These are phyloP conservation scores for Phlogophora meticulosa DNA, from an alignment of 2,888 invertebrate genomes.

Conservation along the genomic window DNA sequence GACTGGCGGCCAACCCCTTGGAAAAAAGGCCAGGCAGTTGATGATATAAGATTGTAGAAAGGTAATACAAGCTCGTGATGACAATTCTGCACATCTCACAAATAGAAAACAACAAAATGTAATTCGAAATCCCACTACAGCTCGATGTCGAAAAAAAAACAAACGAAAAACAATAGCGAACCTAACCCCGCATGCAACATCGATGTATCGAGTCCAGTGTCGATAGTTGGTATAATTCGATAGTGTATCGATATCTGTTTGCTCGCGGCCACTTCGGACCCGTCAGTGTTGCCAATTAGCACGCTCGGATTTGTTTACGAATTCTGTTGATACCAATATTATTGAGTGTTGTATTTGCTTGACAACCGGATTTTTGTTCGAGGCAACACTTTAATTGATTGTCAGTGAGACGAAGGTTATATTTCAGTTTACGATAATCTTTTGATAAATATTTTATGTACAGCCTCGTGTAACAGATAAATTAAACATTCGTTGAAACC, in stretches of 20 bases:
- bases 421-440: background rate
- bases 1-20: too few relatives aligned
- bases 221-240: constrained; percentile 73
- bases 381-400: constrained; percentile 10
- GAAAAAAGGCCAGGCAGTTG: too few relatives aligned
- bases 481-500: background rate
- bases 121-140: background rate
- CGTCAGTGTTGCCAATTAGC: constrained; percentile 67
- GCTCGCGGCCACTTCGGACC: constrained; percentile 58
- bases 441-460: constrained; percentile 6
- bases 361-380: constrained; percentile 26
- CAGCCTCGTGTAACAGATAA: too few relatives aligned
- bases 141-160: constrained; percentile 6
- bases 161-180: constrained; percentile 26
- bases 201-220: constrained; percentile 52
- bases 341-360: constrained; percentile 53
- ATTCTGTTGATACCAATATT: constrained; percentile 48
- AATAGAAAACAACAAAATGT: background rate
- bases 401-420: background rate
- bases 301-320: constrained; percentile 56
- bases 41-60: too few relatives aligned
- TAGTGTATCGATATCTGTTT: constrained; percentile 64
- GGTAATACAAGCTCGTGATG: background rate
- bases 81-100: too few relatives aligned
- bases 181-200: constrained; percentile 56